phyloP scores from a whole-genome alignment of 2,797 vertebrate species.

The Rachycentron canadum region DNA sequence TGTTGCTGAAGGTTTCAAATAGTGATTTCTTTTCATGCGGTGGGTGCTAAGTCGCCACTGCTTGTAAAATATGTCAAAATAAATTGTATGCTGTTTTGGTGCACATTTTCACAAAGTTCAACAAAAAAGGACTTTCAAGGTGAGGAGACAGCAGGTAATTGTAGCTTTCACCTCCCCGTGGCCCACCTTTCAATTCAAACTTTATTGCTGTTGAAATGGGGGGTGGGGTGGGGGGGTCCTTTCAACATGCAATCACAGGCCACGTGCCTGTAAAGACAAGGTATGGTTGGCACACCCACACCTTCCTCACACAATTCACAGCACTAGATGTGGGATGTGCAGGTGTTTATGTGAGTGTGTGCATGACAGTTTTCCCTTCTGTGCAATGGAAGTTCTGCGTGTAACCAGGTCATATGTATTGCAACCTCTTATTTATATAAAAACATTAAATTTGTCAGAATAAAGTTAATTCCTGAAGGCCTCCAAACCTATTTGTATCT shows the following conservation, averaged over 20 bases:
- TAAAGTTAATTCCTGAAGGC: neutral
- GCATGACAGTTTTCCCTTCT: conserved; percentile 22
- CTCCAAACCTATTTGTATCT: neutral
- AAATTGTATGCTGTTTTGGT: neutral
- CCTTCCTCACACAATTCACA: conserved; percentile 19
- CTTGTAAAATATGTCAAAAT: conserved; percentile 1
- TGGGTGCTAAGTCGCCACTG: neutral
- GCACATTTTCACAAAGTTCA: neutral
- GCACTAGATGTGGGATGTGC: conserved; percentile 34
- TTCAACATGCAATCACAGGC: conserved; percentile 74
- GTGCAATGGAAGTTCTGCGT: neutral
- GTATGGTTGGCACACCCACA: conserved; percentile 41
- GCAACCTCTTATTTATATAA: neutral
- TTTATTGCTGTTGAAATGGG: conserved; percentile 72
- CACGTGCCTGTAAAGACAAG: conserved; percentile 73
- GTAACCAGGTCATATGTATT: neutral
- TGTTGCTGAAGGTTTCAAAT: neutral
- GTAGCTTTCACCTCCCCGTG: conserved; percentile 51
- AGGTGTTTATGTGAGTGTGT: conserved; percentile 34
- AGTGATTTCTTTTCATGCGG: neutral
- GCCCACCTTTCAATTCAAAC: conserved; percentile 75
- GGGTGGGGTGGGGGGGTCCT: conserved; percentile 42
- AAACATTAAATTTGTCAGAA: neutral
- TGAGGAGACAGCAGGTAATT: conserved; percentile 64
- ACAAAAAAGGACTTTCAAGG: neutral